Evolutionary conservation across 2,113 vertebrate genomes (phyloP), one percentile per base, ranked within the genome.

Genomic region (Chaetura pelagica): DNA sequence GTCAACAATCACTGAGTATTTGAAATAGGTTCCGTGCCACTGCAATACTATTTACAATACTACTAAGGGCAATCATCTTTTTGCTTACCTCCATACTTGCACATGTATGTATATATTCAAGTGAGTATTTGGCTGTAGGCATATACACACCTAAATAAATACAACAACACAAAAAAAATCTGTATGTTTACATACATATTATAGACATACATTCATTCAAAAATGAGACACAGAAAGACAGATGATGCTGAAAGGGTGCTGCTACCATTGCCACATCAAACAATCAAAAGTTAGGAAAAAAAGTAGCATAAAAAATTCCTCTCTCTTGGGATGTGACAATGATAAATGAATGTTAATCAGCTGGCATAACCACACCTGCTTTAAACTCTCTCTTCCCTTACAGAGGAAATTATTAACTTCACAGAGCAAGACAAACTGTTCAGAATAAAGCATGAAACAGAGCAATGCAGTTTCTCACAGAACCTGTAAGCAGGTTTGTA

Each of bases 311-410:
- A 87, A 90, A 95, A 52, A 54, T 9, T 62, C 71, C 32, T n/a
- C 32, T 75, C 66, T 84, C 72, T 83, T 5, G 3, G 82, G 63
- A 84, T 49, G 44, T 52, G 76, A 68, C 76, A 92, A 49, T 77
- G 79, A 93, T 52, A 82, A 94, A 67, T 35, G 69, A 92, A 96
- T 90, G 68, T 8, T 93, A 72, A 96, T 74, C 77, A 92, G 79
- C 44, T 42, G 44, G 58, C 32, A 69, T 72, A 77, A 95, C 93
- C 90, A 93, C 72, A 81, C 51, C 51, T 71, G 87, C 40, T 90
- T 93, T 93, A 91, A 95, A 82, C 35, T 64, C 16, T 26, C 40
- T 34, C 48, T 61, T 92, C 54, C n/a, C 61, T 75, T 94, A 63
- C 24, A 84, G 73, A 44, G 35, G 22, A 86, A 90, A 94, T 93